Conservation (phyloP, 2,113 vertebrate genomes). For the Nettapus auritus region DNA sequence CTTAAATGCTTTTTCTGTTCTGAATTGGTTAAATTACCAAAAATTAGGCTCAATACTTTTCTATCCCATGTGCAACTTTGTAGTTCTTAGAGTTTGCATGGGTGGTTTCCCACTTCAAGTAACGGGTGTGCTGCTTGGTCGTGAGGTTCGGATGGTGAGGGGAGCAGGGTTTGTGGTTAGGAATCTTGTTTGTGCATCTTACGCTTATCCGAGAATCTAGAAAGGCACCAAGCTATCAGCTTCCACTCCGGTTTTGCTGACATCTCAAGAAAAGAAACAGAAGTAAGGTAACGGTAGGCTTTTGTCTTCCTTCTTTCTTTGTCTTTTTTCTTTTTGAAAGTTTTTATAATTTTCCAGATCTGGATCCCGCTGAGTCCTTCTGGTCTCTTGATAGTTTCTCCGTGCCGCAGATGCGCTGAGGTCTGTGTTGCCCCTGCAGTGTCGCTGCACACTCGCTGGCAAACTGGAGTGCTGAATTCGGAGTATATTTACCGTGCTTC, state of each 20-base stretch:
- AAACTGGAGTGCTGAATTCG: neutral
- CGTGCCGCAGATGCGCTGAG: neutral
- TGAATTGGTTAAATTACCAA: neutral
- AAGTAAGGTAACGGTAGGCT: neutral
- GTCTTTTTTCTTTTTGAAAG: neutral
- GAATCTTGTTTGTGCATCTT: neutral
- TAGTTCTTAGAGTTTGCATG: neutral
- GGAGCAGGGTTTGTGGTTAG: neutral
- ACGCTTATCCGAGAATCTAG: no score
- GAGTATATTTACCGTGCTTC: neutral
- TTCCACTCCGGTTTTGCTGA: neutral
- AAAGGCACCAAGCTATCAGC: neutral
- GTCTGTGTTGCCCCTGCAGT: neutral
- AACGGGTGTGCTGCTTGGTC: neutral
- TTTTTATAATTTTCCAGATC: neutral
- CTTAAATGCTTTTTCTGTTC: neutral
- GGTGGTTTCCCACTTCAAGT: neutral
- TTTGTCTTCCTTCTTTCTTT: neutral
- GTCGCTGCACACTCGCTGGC: neutral
- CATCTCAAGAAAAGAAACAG: neutral
- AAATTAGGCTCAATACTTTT: neutral
- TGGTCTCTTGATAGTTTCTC: neutral
- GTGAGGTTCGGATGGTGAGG: neutral
- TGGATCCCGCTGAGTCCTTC: neutral
- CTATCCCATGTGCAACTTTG: neutral